Evolutionary conservation across 2,888 invertebrate genomes (phyloP), one percentile per base, ranked within the genome.

Genomic region (Drosophila mimica): DNA sequence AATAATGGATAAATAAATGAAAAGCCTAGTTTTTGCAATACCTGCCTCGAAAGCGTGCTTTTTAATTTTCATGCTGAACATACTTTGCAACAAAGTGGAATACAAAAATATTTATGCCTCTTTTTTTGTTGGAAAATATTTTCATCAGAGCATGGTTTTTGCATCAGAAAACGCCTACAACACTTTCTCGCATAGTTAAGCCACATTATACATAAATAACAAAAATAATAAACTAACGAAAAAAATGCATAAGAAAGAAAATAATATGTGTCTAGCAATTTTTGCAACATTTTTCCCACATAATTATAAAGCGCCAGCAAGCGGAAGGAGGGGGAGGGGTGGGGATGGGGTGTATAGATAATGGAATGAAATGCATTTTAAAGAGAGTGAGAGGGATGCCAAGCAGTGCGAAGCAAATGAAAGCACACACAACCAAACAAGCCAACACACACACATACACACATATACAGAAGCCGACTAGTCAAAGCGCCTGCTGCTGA

Each of bases 221-320:
- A 38, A 53, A 54, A 54, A 54, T 40, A 65, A 70, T 46, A 70
- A 63, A 46, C n/a, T 61, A 43, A 43, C 38, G 56, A 63, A 72
- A 73, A 64, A 67, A 25, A 52, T 7, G 17, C 46, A 64, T 48
- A 62, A 34, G 43, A 62, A 53, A 58, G 56, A 64, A 71, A 74
- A 76, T 65, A 46, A 78, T 89, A 81, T 90, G 73, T 81, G 86
- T 90, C 86, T 86, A 87, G 89, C 86, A 83, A 83, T 88, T 90
- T 83, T 83, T 85, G 74, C 70, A 67, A 88, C 85, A 36, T 17
- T 36, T 88, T 90, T 87, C 89, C 74, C 87, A 87, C 90, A 87
- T 88, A 90, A 87, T 90, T 90, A 81, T 76, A 65, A 81, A 81
- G 74, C 81, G 79, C 80, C 80, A 59, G 78, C 33, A 8, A 53